Evolutionary conservation across 2,113 vertebrate genomes (phyloP), one percentile per base, ranked within the genome.

Genomic region (Xenopus borealis): DNA sequence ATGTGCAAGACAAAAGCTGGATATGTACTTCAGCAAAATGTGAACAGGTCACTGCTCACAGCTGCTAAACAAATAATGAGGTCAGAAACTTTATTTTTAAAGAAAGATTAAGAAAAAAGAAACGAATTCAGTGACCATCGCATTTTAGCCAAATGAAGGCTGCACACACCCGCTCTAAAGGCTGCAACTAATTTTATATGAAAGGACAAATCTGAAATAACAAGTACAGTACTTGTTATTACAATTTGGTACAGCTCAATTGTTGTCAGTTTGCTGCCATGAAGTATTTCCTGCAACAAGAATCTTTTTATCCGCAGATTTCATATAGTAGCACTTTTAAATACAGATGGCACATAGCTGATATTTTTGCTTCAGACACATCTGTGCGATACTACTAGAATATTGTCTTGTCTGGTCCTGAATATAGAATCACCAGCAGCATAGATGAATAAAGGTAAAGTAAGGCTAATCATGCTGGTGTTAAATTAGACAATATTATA

Each of bases 31-130:
- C 74, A 70, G 74, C 59, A 55, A 70, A 70, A 77, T 52, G 9
- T 33, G 44, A 68, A 62, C 30, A 68, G 55, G 45, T 44, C 44
- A 52, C 44, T 50, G 11, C 74, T 62, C 23, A 77, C 74, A 77
- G 44, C 67, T 64, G 74, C 27, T 70, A 64, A 77, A 70, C 45
- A 68, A 33, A 77, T 76, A 69, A 62, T 62, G 30, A 77, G 67
- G 58, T 58, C 19, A 44, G 46, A n/a, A 23, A 67, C 65, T 50
- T 18, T 3, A 50, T 67, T 67, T 45, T 18, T n/a, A 46, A 66
- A 66, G 1, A 55, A n/a, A 55, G 17, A 55, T 7, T 16, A 17
- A 16, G 47, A 55, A 55, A 55, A n/a, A 3, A 55, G 3, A 55
- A 13, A 55, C 53, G 18, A 7, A 1, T 55, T 55, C 14, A 55